These are phyloP conservation scores for Hartigia nigra DNA, from an alignment of 2,888 invertebrate species.

Conservation along the genomic window DNA sequence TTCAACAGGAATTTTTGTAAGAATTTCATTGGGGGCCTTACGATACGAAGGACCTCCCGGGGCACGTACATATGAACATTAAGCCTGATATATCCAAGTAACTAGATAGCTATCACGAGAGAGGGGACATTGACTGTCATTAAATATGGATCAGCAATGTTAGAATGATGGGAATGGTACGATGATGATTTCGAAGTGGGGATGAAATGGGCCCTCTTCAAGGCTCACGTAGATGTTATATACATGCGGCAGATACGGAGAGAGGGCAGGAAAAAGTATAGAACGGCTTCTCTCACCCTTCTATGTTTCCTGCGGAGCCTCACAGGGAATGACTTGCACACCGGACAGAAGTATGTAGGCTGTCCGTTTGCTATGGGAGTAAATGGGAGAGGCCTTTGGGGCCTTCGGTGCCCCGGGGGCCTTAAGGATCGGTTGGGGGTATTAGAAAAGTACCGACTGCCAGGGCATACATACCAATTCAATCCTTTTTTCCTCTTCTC, in stretches of 20 bases:
- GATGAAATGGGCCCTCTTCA: background rate
- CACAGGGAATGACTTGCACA: slow-evolving; percentile 1
- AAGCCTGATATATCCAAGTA: background rate
- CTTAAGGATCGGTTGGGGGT: background rate
- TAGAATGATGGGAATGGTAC: background rate
- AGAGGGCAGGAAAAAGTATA: background rate
- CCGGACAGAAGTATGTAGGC: slow-evolving; percentile 19
- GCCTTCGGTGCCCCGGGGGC: background rate
- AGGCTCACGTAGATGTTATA: background rate
- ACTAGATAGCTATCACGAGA: background rate
- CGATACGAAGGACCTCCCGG: background rate
- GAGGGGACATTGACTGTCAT: slow-evolving; percentile 23
- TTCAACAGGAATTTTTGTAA: background rate
- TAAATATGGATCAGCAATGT: slow-evolving; percentile 32
- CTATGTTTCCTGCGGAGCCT: background rate
- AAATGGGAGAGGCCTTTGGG: background rate
- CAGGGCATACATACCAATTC: background rate
- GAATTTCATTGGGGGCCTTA: background rate
- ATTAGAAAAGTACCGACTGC: background rate
- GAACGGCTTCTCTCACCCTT: background rate
- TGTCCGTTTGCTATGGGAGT: slow-evolving; percentile 10
- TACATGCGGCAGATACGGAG: background rate
- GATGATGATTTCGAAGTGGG: background rate
- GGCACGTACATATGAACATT: background rate
- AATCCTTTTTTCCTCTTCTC: background rate